Percentiles rank a stretch among this genome's conserved stretches.
Conservation (phyloP, 2,113 vertebrate genomes). For the Labeo catla region DNA sequence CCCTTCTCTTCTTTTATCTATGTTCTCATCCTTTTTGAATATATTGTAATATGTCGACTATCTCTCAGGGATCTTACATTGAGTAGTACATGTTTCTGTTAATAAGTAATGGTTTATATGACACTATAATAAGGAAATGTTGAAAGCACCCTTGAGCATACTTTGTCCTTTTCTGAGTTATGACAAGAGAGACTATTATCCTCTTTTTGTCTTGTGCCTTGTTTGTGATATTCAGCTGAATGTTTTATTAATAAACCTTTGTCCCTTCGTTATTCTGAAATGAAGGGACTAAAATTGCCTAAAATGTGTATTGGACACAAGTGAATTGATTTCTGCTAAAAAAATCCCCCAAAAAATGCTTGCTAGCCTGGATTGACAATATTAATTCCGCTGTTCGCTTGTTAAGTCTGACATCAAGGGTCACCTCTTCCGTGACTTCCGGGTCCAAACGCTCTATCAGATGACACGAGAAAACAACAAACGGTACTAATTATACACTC, state of each 20-base stretch:
- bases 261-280: neutral
- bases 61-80: neutral
- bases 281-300: too few relatives aligned
- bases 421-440: too few relatives aligned
- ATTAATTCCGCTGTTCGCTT: too few relatives aligned
- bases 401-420: too few relatives aligned
- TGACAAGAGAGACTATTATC: neutral
- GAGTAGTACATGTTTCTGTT: neutral
- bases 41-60: neutral
- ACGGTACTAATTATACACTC: too few relatives aligned
- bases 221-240: neutral
- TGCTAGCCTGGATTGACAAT: neutral
- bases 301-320: neutral
- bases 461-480: too few relatives aligned
- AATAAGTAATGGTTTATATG: neutral
- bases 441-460: too few relatives aligned
- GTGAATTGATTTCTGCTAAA: neutral
- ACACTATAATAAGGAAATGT: constrained; percentile 1
- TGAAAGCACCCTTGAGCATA: neutral
- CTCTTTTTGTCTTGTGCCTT: constrained; percentile 2
- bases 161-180: constrained; percentile 6
- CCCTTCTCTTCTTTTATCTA: neutral
- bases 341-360: neutral
- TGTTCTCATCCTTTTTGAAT: neutral
- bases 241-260: constrained; percentile 4